Conservation (phyloP, 2,888 invertebrate species). For the Polymixis lichenea region DNA sequence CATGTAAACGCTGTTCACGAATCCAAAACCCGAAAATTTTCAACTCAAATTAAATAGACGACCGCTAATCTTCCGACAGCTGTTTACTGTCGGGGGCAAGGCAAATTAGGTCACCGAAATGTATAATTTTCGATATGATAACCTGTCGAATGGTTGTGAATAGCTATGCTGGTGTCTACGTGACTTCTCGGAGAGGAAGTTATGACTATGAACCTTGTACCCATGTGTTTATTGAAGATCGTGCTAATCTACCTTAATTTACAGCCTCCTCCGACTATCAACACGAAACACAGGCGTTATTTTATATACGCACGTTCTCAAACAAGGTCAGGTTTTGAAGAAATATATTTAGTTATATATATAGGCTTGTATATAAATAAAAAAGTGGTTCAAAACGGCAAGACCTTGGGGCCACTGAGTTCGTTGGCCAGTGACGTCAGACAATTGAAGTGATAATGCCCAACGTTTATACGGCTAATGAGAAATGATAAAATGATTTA, state of each 20-base stretch:
- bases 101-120: no score
- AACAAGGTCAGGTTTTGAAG: conserved; percentile 35
- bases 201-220: neutral
- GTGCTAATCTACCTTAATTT: conserved; percentile 2
- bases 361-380: conserved; percentile 50
- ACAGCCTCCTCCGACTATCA: conserved; percentile 32
- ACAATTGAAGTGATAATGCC: conserved; percentile 70
- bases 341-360: conserved; percentile 36
- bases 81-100: no score
- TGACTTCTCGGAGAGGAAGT: neutral
- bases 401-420: conserved; percentile 69
- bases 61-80: no score
- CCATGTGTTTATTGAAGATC: conserved; percentile 4
- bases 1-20: no score
- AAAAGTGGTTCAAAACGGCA: conserved; percentile 63
- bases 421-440: conserved; percentile 69
- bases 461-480: conserved; percentile 56
- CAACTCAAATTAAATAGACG: no score
- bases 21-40: no score
- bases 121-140: no score
- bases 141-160: no score
- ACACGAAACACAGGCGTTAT: conserved; percentile 7
- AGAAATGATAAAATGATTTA: conserved; percentile 55
- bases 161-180: neutral
- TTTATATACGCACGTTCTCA: conserved; percentile 1